phyloP scores from a whole-genome alignment of 2,888 invertebrate species.

The Phytoseiulus persimilis region DNA sequence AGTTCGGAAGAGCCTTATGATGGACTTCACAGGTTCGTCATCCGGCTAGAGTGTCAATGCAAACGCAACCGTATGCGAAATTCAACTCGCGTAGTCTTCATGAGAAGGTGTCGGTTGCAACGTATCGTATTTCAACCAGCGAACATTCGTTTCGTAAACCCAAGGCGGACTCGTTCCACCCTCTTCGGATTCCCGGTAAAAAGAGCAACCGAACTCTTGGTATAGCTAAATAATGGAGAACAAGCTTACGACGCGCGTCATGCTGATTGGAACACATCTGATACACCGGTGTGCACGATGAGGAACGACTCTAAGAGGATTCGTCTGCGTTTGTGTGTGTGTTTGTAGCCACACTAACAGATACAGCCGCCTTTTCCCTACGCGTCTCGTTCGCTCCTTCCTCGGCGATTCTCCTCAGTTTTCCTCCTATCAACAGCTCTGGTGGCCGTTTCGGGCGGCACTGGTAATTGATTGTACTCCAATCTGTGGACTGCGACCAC shows the following conservation, averaged over 20 bases:
- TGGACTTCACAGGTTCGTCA: too few species aligned
- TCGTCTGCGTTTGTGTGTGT: background rate
- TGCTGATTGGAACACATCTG: conserved; percentile 5
- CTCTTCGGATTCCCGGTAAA: background rate
- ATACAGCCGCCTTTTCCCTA: background rate
- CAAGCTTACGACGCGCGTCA: conserved; percentile 5
- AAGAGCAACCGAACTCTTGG: background rate
- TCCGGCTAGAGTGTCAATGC: too few species aligned
- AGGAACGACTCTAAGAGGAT: background rate
- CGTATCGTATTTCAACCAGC: too few species aligned
- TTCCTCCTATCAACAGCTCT: background rate
- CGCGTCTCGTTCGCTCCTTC: background rate
- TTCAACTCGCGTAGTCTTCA: too few species aligned
- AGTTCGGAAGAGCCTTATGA: too few species aligned
- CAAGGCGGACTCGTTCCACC: background rate
- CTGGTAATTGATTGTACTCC: background rate
- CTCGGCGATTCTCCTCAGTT: background rate
- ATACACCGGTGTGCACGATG: background rate
- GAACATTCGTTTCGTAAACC: too few species aligned
- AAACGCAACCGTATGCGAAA: too few species aligned
- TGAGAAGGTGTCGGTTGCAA: too few species aligned
- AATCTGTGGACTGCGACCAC: background rate
- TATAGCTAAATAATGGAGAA: conserved; percentile 5
- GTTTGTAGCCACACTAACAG: background rate
- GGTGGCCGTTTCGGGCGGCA: background rate